Conservation (phyloP, 2,113 vertebrate genomes). For the Loxodonta africana region DNA sequence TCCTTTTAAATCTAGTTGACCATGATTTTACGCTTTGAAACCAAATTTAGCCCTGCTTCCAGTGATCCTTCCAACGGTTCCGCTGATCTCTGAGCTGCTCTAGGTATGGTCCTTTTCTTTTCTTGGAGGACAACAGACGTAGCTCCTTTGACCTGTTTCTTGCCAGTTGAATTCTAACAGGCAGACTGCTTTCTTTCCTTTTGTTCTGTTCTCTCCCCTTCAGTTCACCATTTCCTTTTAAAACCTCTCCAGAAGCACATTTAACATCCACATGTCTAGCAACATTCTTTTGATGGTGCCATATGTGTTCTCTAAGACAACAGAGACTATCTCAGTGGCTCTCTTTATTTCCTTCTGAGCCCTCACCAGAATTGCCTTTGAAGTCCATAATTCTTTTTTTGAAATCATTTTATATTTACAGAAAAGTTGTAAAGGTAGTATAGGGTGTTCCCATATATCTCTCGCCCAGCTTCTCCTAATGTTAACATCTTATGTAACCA, state of each 20-base stretch:
- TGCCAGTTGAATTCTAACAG: not conserved
- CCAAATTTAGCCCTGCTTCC: not conserved
- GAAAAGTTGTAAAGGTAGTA: not conserved
- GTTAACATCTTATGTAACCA: not conserved
- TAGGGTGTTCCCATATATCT: not conserved
- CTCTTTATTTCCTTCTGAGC: not conserved
- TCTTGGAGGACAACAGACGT: not conserved
- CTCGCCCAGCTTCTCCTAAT: not conserved
- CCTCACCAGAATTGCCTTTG: not conserved
- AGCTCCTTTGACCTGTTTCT: no score
- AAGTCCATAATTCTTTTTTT: not conserved
- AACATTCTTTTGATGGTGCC: not conserved
- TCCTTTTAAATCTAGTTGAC: not conserved
- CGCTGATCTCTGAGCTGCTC: not conserved
- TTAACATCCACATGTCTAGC: not conserved
- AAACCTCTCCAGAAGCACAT: not conserved
- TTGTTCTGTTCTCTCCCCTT: not conserved
- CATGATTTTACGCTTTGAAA: not conserved
- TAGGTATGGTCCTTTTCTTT: not conserved
- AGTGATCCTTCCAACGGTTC: not conserved
- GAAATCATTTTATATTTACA: not conserved
- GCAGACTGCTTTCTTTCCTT: not conserved
- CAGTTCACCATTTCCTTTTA: not conserved
- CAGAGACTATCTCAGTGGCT: not conserved
- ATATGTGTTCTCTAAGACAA: no score